Percentiles rank a stretch among this genome's conserved stretches.
phyloP scores from a whole-genome alignment of 2,888 invertebrate species.

The Pyrochroa serraticornis region DNA sequence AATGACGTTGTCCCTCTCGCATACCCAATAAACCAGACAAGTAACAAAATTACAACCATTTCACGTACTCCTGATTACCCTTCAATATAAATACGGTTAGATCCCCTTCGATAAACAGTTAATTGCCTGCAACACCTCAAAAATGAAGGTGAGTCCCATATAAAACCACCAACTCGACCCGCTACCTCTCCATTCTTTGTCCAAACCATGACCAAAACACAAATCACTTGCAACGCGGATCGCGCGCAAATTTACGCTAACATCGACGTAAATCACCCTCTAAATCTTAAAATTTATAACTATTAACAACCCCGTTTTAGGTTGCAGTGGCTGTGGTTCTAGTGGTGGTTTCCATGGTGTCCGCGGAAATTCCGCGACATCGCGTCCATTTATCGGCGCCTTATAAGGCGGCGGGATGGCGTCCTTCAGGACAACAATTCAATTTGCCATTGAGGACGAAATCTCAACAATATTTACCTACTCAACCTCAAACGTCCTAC shows the following conservation, averaged over 20 bases:
- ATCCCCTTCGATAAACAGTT: conserved; percentile 14
- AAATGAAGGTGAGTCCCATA: conserved; percentile 23
- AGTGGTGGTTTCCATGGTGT: conserved; percentile 53
- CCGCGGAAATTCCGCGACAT: conserved; percentile 57
- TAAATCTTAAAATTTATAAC: not conserved
- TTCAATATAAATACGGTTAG: conserved; percentile 25
- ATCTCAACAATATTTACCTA: too few species aligned
- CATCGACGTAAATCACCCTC: conserved; percentile 42
- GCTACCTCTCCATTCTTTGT: not conserved
- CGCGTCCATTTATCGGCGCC: conserved; percentile 44
- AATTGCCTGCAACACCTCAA: not conserved
- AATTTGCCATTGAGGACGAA: conserved; percentile 48
- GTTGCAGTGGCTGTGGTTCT: conserved; percentile 53
- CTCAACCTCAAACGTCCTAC: conserved; percentile 37
- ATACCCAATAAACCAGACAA: conserved; percentile 12
- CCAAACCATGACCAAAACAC: conserved; percentile 28
- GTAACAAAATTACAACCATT: not conserved
- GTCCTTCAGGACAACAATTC: conserved; percentile 58
- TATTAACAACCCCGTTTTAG: conserved; percentile 42
- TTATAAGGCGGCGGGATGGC: conserved; percentile 58
- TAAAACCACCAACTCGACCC: not conserved
- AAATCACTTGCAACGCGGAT: conserved; percentile 36
- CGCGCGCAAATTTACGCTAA: conserved; percentile 43
- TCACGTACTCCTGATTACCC: conserved; percentile 17
- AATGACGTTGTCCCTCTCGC: conserved; percentile 9